phyloP scores from a whole-genome alignment of 2,888 invertebrate species.

The Anoncus sp. region DNA sequence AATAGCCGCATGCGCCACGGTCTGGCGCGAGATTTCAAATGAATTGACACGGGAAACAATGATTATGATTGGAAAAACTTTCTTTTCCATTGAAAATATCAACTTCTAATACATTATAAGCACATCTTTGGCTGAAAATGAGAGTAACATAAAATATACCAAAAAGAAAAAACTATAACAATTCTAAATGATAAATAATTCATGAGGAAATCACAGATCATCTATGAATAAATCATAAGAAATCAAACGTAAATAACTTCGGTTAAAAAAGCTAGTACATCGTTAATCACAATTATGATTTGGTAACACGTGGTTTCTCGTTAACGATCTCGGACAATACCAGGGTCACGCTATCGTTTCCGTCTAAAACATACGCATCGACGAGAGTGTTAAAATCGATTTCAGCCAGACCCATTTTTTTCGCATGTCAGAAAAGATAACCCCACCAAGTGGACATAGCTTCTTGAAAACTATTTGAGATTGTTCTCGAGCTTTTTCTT shows the following conservation, averaged over 20 bases:
- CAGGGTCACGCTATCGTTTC: slow-evolving; percentile 12
- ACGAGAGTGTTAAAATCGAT: slow-evolving; percentile 11
- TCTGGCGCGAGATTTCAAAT: too few species aligned
- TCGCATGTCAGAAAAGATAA: slow-evolving; percentile 9
- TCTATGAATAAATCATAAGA: slow-evolving; percentile 10
- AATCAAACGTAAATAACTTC: slow-evolving; percentile 8
- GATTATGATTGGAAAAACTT: too few species aligned
- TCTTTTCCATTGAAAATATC: too few species aligned
- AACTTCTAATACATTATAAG: too few species aligned
- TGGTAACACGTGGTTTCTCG: slow-evolving; percentile 26
- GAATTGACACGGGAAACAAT: too few species aligned
- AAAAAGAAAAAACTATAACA: too few species aligned
- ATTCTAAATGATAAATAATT: neutral
- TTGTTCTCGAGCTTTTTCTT: neutral
- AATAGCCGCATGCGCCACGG: too few species aligned
- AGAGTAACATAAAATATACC: too few species aligned
- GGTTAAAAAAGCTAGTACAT: slow-evolving; percentile 13
- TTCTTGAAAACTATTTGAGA: neutral
- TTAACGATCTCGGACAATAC: slow-evolving; percentile 23
- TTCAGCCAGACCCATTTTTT: slow-evolving; percentile 5
- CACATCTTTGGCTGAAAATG: slow-evolving; percentile 18
- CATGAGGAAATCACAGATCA: slow-evolving; percentile 14
- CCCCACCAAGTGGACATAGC: slow-evolving; percentile 17
- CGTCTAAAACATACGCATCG: slow-evolving; percentile 24
- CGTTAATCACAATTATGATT: slow-evolving; percentile 20